phyloP scores from a whole-genome alignment of 2,888 invertebrate genomes.

The Baronia brevicornis region DNA sequence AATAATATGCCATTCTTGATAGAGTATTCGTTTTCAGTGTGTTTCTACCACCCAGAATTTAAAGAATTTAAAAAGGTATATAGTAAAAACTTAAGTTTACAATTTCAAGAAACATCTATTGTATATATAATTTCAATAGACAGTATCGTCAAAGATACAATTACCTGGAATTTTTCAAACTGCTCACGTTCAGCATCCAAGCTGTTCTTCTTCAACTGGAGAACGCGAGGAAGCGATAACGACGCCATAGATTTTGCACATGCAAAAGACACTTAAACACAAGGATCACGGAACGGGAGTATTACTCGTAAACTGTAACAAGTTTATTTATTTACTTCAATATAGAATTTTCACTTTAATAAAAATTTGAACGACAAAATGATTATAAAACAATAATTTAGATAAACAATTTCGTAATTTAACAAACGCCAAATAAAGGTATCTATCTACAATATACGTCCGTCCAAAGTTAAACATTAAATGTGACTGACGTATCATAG shows the following conservation, averaged over 20 bases:
- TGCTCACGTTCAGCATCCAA: conserved; percentile 86
- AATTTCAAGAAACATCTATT: no score
- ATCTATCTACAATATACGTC: no score
- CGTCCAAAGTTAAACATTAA: conserved; percentile 1
- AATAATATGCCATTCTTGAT: no score
- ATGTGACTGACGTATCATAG: no score
- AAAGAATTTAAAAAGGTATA: no score
- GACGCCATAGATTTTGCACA: conserved; percentile 79
- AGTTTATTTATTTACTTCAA: conserved; percentile 23
- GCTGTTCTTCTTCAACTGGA: conserved; percentile 84
- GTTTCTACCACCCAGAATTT: no score
- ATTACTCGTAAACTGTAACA: conserved; percentile 21
- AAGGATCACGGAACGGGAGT: conserved; percentile 18
- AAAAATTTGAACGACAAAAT: not conserved
- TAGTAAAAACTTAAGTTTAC: no score
- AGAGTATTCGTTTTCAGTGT: no score
- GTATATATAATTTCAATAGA: not conserved
- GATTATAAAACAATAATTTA: conserved; percentile 2
- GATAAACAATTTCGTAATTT: conserved; percentile 8
- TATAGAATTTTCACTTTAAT: conserved; percentile 12
- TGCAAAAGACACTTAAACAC: conserved; percentile 35
- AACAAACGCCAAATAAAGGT: not conserved
- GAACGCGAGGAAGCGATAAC: conserved; percentile 81
- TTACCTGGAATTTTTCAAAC: conserved; percentile 89
- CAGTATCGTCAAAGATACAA: conserved; percentile 18